Conservation (phyloP, 1,140 invertebrate species). For the Eciton burchellii region DNA sequence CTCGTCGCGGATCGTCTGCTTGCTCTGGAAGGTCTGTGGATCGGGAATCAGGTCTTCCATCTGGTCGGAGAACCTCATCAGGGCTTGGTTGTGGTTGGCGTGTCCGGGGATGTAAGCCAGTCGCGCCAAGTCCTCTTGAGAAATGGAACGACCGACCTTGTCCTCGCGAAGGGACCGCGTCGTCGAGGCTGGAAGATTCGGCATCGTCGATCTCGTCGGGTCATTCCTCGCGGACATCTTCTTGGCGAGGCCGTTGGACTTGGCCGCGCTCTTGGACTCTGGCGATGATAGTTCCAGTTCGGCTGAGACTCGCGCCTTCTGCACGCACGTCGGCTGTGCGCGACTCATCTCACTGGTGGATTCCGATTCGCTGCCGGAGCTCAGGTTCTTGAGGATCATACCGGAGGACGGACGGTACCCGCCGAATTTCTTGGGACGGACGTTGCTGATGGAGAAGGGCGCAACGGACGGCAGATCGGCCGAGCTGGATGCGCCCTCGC, state of each 20-base stretch:
- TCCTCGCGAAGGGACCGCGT: not conserved
- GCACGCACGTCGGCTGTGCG: not conserved
- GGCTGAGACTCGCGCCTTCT: not conserved
- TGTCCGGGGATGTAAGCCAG: not conserved
- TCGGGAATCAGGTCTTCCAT: not conserved
- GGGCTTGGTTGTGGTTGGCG: not conserved
- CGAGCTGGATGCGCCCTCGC: slow-evolving; percentile 10
- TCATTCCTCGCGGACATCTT: slow-evolving; percentile 17
- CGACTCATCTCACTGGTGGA: slow-evolving; percentile 30
- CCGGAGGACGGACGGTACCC: slow-evolving; percentile 49
- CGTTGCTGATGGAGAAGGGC: not conserved
- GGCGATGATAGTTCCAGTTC: slow-evolving; percentile 36
- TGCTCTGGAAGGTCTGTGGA: not conserved
- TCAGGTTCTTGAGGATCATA: slow-evolving; percentile 66
- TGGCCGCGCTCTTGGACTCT: not conserved
- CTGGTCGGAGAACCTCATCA: not conserved
- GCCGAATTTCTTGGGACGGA: slow-evolving; percentile 38
- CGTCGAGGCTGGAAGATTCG: slow-evolving; percentile 39
- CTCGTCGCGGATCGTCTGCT: not conserved
- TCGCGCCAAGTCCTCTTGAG: not conserved
- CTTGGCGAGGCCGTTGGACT: not conserved
- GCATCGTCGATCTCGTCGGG: not conserved
- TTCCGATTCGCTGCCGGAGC: slow-evolving; percentile 69
- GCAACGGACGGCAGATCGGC: slow-evolving; percentile 25
- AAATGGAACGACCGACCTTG: not conserved